Evolutionary conservation across 2,113 vertebrate genomes (phyloP), one percentile per base, ranked within the genome.

Genomic region (Alligator sinensis): DNA sequence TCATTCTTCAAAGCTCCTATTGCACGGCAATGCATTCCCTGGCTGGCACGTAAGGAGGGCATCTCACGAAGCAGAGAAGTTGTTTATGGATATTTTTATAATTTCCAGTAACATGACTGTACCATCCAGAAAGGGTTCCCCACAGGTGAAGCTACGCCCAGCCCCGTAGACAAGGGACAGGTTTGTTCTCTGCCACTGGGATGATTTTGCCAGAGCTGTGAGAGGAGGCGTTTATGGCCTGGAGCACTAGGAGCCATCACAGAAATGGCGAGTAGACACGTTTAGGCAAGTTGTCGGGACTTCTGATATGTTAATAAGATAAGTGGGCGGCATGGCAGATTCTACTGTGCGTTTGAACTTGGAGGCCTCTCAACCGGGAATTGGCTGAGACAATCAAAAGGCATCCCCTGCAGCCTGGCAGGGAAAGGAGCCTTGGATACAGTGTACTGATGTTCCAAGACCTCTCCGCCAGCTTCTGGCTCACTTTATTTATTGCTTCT

Each of bases 351-450:
- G 9, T 72, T 64, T 60, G 3, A 28, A 87, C 80, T 72, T 4
- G 0, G 1, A 1, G 3, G 64, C 13, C 77, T 80, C 61, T 70
- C 1, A 0, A 22, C n/a, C 1, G 1, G 1, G 1, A 30, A 16
- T 9, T 77, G 64, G 28, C 30, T 84, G 83, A 47, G 84, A 82
- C 54, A 16, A 27, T 82, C 0, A 0, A 58, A 79, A 21, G 62
- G 61, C 34, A 59, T 16, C 59, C 22, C 13, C 21, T 14, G 1
- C 64, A 27, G 3, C 13, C n/a, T 16, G 58, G 13, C 11, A 30
- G n/a, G 57, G 58, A 34, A 30, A 24, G 21, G 57, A 21, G 58
- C 57, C 22, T 25, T 25, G 47, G 74, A 15, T 25, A 11, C 9
- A 47, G 74, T 21, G 16, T 9, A 5, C 13, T 9, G 21, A 61